phyloP scores from a whole-genome alignment of 2,797 vertebrate genomes.

The Chelidonichthys spinosus region DNA sequence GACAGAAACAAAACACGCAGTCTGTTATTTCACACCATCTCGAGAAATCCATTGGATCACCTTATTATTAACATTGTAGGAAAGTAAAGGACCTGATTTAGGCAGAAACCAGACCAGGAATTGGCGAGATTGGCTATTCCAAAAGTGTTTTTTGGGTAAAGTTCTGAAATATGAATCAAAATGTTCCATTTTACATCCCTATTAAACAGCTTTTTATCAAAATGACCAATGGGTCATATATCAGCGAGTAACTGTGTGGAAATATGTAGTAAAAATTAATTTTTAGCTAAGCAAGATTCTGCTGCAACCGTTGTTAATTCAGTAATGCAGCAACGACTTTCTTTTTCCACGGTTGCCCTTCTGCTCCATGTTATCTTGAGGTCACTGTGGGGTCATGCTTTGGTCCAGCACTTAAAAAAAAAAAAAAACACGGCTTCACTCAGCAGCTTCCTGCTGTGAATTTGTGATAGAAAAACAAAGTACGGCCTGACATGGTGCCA shows the following conservation, averaged over 20 bases:
- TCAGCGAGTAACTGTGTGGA: no score
- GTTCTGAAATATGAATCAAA: not conserved
- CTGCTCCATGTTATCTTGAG: not conserved
- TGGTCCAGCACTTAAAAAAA: constrained; percentile 12
- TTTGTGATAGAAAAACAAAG: constrained; percentile 47
- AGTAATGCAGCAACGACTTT: not conserved
- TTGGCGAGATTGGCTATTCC: not conserved
- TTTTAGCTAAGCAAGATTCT: no score
- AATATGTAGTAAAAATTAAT: no score
- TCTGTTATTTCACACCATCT: constrained; percentile 11
- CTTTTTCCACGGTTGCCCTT: not conserved
- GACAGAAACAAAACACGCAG: constrained; percentile 17
- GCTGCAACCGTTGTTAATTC: not conserved
- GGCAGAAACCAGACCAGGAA: not conserved
- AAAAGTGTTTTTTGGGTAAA: not conserved
- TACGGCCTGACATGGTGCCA: constrained; percentile 7
- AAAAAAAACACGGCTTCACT: constrained; percentile 10
- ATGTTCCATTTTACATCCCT: no score
- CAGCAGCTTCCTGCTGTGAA: constrained; percentile 35
- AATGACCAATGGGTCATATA: not conserved
- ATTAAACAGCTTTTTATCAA: no score
- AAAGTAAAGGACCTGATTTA: not conserved
- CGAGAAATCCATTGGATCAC: constrained; percentile 11
- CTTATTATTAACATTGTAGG: constrained; percentile 19
- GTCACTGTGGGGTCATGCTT: constrained; percentile 16